Conservation (phyloP, 2,888 invertebrate species). For the Pollenia amentaria region DNA sequence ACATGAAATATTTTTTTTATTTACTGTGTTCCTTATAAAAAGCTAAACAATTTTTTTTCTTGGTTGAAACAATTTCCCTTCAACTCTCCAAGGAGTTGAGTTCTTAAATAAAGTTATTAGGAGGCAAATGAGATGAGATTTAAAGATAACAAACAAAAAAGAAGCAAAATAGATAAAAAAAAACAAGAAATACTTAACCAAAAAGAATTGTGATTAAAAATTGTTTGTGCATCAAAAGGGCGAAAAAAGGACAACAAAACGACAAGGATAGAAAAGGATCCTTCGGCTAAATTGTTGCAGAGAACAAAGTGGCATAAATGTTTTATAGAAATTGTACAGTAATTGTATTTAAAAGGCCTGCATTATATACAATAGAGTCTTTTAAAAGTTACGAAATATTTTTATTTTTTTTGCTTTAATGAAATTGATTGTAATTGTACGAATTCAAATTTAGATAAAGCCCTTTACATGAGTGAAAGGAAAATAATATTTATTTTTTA, state of each 20-base stretch:
- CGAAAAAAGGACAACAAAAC: not conserved
- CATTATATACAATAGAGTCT: not conserved
- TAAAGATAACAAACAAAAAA: conserved; percentile 26
- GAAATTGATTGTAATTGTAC: not conserved
- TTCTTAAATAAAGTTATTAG: conserved; percentile 55
- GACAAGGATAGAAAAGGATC: not conserved
- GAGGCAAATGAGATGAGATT: conserved; percentile 45
- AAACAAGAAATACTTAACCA: not conserved
- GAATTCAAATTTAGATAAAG: not conserved
- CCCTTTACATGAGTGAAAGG: too few relatives aligned
- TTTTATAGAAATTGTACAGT: not conserved
- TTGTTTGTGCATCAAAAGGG: not conserved
- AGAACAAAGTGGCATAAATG: not conserved
- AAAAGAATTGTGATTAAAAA: conserved; percentile 35
- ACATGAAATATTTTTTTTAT: conserved; percentile 4
- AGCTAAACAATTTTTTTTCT: not conserved
- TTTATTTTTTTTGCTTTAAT: too few relatives aligned
- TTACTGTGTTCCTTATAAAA: not conserved
- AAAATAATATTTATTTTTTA: too few relatives aligned
- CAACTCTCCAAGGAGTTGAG: conserved; percentile 44
- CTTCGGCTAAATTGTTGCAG: not conserved
- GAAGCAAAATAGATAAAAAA: not conserved
- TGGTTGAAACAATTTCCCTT: not conserved
- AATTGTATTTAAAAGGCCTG: not conserved
- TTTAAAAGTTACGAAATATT: too few relatives aligned